Base-by-base conservation (phyloP, 1,140 invertebrate species). In the Choristoneura fumiferana region DNA sequence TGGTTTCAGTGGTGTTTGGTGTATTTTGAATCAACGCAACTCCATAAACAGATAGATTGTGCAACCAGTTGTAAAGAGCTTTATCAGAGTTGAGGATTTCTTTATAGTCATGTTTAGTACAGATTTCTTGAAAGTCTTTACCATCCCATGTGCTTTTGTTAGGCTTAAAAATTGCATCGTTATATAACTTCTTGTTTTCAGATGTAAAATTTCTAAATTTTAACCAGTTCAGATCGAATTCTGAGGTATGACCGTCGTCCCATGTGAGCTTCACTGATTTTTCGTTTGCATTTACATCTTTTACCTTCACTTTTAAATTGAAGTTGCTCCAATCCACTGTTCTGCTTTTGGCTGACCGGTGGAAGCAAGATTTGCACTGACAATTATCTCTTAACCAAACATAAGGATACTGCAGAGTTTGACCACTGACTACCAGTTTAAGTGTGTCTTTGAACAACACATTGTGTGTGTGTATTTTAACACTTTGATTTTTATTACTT, bases 321-420 rank as follows among this genome's bases (percentile, higher is more conserved):
- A 93, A 91, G 53, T 89, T 73, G 54, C 81, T 85, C 87, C 92
- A 91, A 57, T 91, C 84, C 0, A 92, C 78, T n/a, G 90, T 91
- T 40, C 93, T 81, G 22, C 93, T 94, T 67, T 91, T 81, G 0
- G 93, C 92, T 29, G 79, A 82, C 12, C 65, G 54, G 64, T 94
- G 93, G 67, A 92, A 94, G 71, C 94, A 95, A 9, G 86, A 55
- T 8, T 86, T 60, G 68, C 94, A 95, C 62, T 90, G 91, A 63
- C 94, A 94, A 70, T 94, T 94, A 68, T 95, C 94, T 63, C 93
- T 77, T 49, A 95, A 76, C 93, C 93, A 94, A 12, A 93, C 85
- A 29, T 87, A 87, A 0, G 94, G 94, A 77, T 91, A 94, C 45
- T 86, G 84, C 4, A 91, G 66, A 2, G 69, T 49, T 58, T 84